Evolutionary conservation across 2,888 invertebrate genomes (phyloP).

Genomic region (Caenorhabditis panamensis): DNA sequence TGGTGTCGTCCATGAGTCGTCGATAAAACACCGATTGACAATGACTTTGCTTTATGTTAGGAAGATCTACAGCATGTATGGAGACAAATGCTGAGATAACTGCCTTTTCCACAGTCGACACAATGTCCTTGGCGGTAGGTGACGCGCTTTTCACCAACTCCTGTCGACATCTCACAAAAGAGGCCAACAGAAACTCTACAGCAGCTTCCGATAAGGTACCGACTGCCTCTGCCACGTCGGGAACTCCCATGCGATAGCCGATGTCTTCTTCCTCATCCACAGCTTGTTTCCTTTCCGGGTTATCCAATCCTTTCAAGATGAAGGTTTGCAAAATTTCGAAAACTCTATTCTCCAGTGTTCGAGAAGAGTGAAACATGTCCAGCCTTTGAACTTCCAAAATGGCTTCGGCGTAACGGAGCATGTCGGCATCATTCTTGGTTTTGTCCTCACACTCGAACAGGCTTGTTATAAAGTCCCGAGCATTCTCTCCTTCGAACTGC

Average conservation of each 20-base stretch:
- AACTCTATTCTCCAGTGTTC: no score
- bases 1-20: constrained; percentile 37
- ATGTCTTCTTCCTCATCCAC: not conserved
- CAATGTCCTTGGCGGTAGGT: not conserved
- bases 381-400: constrained; percentile 34
- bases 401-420: constrained; percentile 31
- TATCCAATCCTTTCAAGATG: not conserved
- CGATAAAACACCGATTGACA: constrained; percentile 6
- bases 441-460: constrained; percentile 29
- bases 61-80: constrained; percentile 6
- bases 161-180: constrained; percentile 16
- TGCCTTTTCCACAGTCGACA: not conserved
- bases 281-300: not conserved
- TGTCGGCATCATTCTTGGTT: constrained; percentile 4
- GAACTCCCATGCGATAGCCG: constrained; percentile 2
- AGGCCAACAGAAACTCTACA: constrained; percentile 22
- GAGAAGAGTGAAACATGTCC: constrained; percentile 13
- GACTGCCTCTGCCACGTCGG: not conserved
- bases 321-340: constrained; percentile 25
- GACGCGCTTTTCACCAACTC: constrained; percentile 17
- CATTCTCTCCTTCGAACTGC: not conserved
- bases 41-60: not conserved
- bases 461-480: constrained; percentile 17
- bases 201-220: constrained; percentile 30
- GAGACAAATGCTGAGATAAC: constrained; percentile 7